A percentile compares a stretch with the other conserved stretches of the same genome.
Evolutionary conservation across 2,888 invertebrate species (phyloP).

Genomic region (Dyspetes luteomarginatus): DNA sequence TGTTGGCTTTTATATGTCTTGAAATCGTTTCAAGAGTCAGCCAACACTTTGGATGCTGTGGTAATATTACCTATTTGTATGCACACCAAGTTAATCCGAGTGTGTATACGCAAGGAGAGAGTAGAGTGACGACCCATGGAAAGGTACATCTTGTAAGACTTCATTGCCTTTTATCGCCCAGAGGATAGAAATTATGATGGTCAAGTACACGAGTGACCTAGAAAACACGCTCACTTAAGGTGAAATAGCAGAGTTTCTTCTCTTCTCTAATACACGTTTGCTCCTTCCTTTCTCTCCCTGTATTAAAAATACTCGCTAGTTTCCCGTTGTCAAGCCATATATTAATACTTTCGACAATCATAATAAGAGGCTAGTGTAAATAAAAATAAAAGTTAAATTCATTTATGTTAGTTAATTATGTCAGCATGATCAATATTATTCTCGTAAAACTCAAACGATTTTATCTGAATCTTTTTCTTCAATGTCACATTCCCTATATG

Average conservation of each 20-base stretch:
- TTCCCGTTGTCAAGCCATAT: not conserved
- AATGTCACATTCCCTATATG: no score
- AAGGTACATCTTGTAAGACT: not conserved
- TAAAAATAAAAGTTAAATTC: no score
- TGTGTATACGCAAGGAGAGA: not conserved
- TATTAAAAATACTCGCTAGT: not conserved
- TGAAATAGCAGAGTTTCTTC: conserved; percentile 59
- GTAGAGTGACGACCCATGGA: not conserved
- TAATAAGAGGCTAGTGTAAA: not conserved
- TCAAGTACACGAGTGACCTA: conserved; percentile 46
- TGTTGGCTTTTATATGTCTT: no score
- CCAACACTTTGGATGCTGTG: not conserved
- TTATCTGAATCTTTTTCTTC: no score
- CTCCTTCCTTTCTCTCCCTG: conserved; percentile 57
- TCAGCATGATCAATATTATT: no score
- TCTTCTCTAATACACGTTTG: conserved; percentile 50
- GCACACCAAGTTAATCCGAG: not conserved
- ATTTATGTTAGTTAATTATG: no score
- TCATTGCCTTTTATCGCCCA: not conserved
- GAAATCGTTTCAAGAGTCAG: not conserved
- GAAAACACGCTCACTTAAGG: conserved; percentile 28
- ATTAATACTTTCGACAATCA: not conserved
- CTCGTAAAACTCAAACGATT: not conserved
- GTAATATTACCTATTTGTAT: conserved; percentile 6
- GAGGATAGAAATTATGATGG: conserved; percentile 45